Conservation (phyloP, 2,888 invertebrate species). For the Rhodophaea formosa region DNA sequence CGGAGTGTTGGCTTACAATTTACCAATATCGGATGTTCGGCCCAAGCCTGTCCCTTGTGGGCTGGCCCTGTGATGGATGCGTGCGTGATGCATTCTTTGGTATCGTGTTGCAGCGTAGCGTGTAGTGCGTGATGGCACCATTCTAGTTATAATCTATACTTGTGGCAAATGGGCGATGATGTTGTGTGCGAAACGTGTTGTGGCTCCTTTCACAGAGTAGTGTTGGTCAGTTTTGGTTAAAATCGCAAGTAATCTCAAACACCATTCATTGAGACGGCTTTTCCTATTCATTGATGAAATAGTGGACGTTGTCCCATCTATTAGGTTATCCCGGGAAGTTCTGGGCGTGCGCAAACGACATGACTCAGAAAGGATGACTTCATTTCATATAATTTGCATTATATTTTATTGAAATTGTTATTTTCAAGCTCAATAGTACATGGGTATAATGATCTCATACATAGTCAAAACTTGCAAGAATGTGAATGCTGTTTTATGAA, state of each 20-base stretch:
- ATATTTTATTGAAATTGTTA: background rate
- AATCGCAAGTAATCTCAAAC: background rate
- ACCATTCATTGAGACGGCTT: background rate
- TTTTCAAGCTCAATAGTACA: too few relatives aligned
- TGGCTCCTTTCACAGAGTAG: slow-evolving; percentile 13
- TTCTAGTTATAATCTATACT: slow-evolving; percentile 18
- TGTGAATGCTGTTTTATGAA: background rate
- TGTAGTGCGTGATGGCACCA: slow-evolving; percentile 18
- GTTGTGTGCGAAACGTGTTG: slow-evolving; percentile 18
- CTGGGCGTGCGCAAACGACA: slow-evolving; percentile 58
- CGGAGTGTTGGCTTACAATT: slow-evolving; percentile 45
- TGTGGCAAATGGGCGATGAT: slow-evolving; percentile 3
- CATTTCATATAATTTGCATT: slow-evolving; percentile 1
- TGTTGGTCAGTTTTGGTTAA: background rate
- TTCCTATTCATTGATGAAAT: slow-evolving; percentile 23
- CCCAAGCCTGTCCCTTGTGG: slow-evolving; percentile 42
- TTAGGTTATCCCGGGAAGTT: slow-evolving; percentile 53
- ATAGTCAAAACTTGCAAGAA: slow-evolving; percentile 7
- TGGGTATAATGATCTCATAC: background rate
- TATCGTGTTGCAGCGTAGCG: slow-evolving; percentile 23
- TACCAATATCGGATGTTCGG: slow-evolving; percentile 36
- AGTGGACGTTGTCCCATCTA: slow-evolving; percentile 36
- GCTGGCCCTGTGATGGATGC: slow-evolving; percentile 32
- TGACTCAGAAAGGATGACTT: slow-evolving; percentile 30
- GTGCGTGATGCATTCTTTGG: slow-evolving; percentile 23